A percentile compares a stretch with the other conserved stretches of the same genome.
Evolutionary conservation across 2,113 vertebrate genomes (phyloP).

Genomic region (Halichoerus grypus): DNA sequence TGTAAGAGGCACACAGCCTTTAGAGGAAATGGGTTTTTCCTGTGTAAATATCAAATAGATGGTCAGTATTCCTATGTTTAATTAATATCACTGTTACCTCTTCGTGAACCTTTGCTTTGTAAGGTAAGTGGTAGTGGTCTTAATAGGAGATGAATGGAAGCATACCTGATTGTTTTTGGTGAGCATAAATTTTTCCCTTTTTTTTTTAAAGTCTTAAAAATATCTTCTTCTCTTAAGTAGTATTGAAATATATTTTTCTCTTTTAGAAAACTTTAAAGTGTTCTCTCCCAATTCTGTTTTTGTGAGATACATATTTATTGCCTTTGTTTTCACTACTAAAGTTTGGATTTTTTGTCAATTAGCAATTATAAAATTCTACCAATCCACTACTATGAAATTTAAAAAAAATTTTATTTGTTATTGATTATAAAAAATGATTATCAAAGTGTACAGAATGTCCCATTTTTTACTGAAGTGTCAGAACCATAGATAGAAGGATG

Average conservation of each 20-base stretch:
- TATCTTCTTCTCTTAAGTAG: background rate
- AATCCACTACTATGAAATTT: background rate
- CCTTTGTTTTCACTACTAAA: constrained; percentile 2
- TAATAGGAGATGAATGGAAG: background rate
- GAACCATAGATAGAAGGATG: background rate
- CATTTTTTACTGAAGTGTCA: background rate
- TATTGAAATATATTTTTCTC: constrained; percentile 34
- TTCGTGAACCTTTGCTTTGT: background rate
- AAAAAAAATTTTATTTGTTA: background rate
- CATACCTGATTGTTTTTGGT: background rate
- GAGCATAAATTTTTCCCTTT: background rate
- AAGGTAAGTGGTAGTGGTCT: background rate
- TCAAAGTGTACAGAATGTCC: background rate
- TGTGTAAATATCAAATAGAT: background rate
- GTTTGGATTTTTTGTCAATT: constrained; percentile 33
- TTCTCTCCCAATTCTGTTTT: background rate
- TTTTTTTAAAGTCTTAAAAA: background rate
- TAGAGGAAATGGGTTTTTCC: constrained; percentile 1
- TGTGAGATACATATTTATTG: background rate
- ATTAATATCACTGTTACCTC: background rate
- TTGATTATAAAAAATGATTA: background rate
- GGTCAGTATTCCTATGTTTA: background rate
- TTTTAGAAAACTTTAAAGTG: background rate
- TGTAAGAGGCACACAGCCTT: background rate
- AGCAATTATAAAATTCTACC: background rate